Evolutionary conservation across 2,888 invertebrate genomes (phyloP).

Genomic region (Tipula lateralis): DNA sequence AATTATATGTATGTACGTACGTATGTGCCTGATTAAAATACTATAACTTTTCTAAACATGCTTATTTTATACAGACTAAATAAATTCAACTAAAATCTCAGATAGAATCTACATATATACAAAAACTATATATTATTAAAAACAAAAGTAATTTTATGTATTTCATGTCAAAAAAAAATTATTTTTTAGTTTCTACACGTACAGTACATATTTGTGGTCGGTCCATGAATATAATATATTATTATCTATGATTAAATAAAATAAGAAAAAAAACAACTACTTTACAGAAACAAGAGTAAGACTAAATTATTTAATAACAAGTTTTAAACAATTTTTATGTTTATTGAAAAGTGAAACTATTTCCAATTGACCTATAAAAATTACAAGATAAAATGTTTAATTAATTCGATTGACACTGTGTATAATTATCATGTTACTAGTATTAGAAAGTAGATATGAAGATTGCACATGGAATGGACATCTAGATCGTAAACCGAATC

Average conservation of each 20-base stretch:
- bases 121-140: not conserved
- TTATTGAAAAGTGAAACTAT: constrained; percentile 1
- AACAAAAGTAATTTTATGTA: not conserved
- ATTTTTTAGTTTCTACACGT: not conserved
- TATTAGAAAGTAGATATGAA: not conserved
- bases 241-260: constrained; percentile 3
- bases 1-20: not conserved
- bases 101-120: not conserved
- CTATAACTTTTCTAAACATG: not conserved
- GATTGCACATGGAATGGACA: not conserved
- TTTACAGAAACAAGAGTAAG: not conserved
- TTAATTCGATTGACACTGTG: not conserved
- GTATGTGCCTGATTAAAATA: not conserved
- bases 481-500: too few species aligned
- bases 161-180: not conserved
- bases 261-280: not conserved
- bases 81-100: not conserved
- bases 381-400: not conserved
- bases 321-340: not conserved
- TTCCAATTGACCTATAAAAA: not conserved
- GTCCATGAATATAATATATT: not conserved
- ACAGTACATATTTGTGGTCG: not conserved
- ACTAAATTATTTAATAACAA: constrained; percentile 15
- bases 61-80: not conserved
- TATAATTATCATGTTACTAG: not conserved